These are phyloP conservation scores for Ochotona curzoniae DNA, from an alignment of 2,113 vertebrate genomes.

Conservation along the genomic window DNA sequence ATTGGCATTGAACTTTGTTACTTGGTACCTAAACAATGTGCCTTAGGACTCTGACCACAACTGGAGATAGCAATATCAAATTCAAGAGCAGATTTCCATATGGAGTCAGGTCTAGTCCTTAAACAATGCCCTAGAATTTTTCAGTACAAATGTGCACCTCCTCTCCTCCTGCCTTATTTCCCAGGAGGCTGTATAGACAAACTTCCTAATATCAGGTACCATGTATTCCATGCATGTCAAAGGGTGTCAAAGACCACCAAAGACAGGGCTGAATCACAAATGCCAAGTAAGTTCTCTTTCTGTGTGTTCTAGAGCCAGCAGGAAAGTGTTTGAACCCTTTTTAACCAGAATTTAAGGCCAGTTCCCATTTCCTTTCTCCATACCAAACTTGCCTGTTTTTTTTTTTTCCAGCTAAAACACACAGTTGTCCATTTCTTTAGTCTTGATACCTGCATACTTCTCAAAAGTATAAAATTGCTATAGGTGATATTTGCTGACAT, in stretches of 20 bases:
- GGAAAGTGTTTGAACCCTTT: not conserved
- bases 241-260: not conserved
- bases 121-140: not conserved
- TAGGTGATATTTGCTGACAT: not conserved
- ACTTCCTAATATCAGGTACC: not conserved
- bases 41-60: not conserved
- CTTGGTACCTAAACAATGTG: not conserved
- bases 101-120: not conserved
- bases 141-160: not conserved
- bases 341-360: not conserved
- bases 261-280: not conserved
- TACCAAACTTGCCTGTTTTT: not conserved
- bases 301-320: not conserved
- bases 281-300: not conserved
- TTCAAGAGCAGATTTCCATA: not conserved
- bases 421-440: conserved; percentile 5
- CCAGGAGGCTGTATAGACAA: not conserved
- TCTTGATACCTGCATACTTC: not conserved
- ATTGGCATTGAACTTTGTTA: not conserved
- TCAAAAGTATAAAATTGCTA: not conserved
- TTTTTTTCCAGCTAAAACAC: not conserved
- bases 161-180: not conserved
- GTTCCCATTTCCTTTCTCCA: not conserved
- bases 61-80: not conserved
- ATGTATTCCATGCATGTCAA: not conserved